These are phyloP conservation scores for Cyanocitta stelleri DNA, from an alignment of 2,113 vertebrate genomes.

Conservation along the genomic window DNA sequence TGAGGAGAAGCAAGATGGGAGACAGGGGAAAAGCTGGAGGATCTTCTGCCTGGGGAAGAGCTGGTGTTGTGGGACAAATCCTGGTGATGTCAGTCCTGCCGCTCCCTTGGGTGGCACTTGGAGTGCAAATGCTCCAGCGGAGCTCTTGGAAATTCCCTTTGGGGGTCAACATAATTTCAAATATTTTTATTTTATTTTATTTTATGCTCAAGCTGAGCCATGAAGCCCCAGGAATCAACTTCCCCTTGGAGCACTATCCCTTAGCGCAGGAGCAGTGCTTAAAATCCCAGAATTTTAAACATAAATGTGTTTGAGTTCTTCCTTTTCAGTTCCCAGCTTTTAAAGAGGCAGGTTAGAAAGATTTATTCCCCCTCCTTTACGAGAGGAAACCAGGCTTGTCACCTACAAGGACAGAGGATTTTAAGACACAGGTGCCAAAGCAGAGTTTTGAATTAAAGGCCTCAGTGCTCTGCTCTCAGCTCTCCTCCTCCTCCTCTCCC, in stretches of 20 bases:
- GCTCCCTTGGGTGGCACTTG: neutral
- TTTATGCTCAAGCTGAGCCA: neutral
- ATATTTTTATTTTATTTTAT: neutral
- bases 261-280: neutral
- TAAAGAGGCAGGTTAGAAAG: neutral
- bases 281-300: neutral
- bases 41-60: neutral
- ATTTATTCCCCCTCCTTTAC: neutral
- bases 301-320: neutral
- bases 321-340: neutral
- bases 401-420: neutral
- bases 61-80: neutral
- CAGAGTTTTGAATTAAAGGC: neutral
- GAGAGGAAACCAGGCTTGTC: neutral
- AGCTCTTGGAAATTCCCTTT: neutral
- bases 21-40: neutral
- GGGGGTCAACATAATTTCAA: neutral
- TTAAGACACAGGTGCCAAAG: neutral
- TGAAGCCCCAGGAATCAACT: neutral
- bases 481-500: neutral
- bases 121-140: neutral
- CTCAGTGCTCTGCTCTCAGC: rapidly evolving
- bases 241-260: neutral
- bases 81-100: rapidly evolving
- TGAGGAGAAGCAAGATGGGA: neutral